These are phyloP conservation scores for Stictocephala bisonia DNA, from an alignment of 2,888 invertebrate species.

Conservation along the genomic window DNA sequence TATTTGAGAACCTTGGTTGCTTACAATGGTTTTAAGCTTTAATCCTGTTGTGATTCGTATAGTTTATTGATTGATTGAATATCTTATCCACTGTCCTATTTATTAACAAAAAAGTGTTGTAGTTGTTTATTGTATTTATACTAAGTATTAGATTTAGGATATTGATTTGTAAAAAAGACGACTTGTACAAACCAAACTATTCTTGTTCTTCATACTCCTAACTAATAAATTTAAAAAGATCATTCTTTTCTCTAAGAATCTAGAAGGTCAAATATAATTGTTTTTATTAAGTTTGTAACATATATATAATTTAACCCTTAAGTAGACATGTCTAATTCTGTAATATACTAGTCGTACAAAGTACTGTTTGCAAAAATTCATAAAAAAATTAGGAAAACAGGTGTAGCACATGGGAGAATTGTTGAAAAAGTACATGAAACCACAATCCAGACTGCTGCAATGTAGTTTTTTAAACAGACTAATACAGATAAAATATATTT, in stretches of 20 bases:
- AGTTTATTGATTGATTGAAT: conserved; percentile 30
- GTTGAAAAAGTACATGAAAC: too few species aligned
- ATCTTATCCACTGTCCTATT: conserved; percentile 11
- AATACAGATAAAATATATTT: too few species aligned
- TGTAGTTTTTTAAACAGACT: too few species aligned
- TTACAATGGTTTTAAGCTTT: conserved; percentile 27
- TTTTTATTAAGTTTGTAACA: conserved; percentile 17
- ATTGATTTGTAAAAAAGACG: conserved; percentile 33
- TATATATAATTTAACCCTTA: conserved; percentile 30
- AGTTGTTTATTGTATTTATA: conserved; percentile 37
- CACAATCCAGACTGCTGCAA: too few species aligned
- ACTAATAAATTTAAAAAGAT: conserved; percentile 19
- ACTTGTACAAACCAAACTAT: conserved; percentile 33
- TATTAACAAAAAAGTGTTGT: conserved; percentile 30
- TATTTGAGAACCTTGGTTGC: background rate
- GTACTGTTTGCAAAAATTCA: too few species aligned
- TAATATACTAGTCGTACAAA: too few species aligned
- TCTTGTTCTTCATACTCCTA: conserved; percentile 11
- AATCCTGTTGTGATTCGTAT: conserved; percentile 32
- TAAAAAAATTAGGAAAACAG: too few species aligned
- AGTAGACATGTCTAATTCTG: too few species aligned
- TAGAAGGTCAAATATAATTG: background rate
- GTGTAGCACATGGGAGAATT: too few species aligned
- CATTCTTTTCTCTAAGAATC: conserved; percentile 1
- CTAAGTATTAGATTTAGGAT: conserved; percentile 25